Percentiles rank a stretch among this genome's conserved stretches.
Evolutionary conservation across 1,140 invertebrate species (phyloP).

Genomic region (Stegodyphus dumicola): DNA sequence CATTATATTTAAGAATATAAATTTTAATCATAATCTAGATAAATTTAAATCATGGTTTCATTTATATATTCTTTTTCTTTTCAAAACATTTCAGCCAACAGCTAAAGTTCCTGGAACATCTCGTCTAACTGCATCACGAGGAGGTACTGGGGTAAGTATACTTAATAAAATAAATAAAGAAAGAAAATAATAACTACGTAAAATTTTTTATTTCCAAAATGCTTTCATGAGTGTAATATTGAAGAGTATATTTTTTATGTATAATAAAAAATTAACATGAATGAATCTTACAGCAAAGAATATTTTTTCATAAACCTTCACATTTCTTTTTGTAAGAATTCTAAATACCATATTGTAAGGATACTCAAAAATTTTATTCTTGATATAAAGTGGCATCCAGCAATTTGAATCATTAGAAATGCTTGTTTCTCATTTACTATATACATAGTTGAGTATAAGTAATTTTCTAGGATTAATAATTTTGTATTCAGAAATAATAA

Average conservation of each 20-base stretch:
- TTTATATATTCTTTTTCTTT: background rate
- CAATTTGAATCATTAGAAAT: no score
- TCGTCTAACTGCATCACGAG: slow-evolving; percentile 33
- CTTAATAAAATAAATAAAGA: slow-evolving; percentile 28
- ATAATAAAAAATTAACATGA: background rate
- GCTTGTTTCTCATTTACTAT: no score
- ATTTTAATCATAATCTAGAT: background rate
- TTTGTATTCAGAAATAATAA: no score
- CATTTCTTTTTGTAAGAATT: no score
- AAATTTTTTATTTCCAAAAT: background rate
- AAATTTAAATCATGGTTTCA: background rate
- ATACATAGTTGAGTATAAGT: no score
- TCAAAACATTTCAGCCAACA: slow-evolving; percentile 33
- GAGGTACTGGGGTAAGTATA: slow-evolving; percentile 60
- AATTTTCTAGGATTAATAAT: no score
- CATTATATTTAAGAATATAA: background rate
- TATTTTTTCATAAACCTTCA: no score
- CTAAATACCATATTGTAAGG: no score
- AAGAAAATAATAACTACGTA: no score
- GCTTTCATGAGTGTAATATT: background rate
- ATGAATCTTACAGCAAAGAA: no score
- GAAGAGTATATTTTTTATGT: background rate
- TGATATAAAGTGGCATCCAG: no score
- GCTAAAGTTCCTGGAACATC: slow-evolving; percentile 60
- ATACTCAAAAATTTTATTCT: no score